Percentiles rank a stretch among this genome's conserved stretches.
Conservation (phyloP, 2,113 vertebrate genomes). For the Aythya baeri region DNA sequence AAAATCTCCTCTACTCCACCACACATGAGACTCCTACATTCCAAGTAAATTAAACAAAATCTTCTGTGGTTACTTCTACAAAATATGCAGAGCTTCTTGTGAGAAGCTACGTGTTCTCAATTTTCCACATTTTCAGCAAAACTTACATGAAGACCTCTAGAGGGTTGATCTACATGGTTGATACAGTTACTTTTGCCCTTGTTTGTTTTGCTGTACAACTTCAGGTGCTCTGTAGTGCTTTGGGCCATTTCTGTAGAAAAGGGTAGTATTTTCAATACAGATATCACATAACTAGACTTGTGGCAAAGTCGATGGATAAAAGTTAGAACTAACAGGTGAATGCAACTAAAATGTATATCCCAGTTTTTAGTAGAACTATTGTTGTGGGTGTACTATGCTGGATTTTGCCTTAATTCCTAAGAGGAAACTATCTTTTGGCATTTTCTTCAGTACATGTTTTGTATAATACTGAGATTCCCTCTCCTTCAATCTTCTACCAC, state of each 20-base stretch:
- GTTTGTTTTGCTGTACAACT: not conserved
- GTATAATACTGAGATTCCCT: not conserved
- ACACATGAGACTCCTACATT: not conserved
- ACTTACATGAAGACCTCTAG: not conserved
- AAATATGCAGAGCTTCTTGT: not conserved
- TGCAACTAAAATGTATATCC: not conserved
- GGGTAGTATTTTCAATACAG: not conserved
- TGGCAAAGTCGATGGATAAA: not conserved
- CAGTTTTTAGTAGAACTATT: not conserved
- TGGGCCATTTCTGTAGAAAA: not conserved
- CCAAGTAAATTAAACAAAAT: not conserved
- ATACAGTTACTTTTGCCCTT: not conserved
- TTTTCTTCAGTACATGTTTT: not conserved
- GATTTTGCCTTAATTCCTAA: not conserved
- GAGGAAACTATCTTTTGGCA: not conserved
- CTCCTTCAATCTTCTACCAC: not conserved
- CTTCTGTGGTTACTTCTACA: not conserved
- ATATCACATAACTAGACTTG: not conserved
- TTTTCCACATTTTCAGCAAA: not conserved
- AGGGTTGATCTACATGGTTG: not conserved
- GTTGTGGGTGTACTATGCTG: not conserved
- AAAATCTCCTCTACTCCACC: not conserved
- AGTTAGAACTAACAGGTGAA: not conserved
- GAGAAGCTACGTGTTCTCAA: not conserved
- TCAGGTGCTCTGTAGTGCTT: not conserved